Base-by-base conservation (phyloP, 2,113 vertebrate species). In the Meleagris gallopavo region DNA sequence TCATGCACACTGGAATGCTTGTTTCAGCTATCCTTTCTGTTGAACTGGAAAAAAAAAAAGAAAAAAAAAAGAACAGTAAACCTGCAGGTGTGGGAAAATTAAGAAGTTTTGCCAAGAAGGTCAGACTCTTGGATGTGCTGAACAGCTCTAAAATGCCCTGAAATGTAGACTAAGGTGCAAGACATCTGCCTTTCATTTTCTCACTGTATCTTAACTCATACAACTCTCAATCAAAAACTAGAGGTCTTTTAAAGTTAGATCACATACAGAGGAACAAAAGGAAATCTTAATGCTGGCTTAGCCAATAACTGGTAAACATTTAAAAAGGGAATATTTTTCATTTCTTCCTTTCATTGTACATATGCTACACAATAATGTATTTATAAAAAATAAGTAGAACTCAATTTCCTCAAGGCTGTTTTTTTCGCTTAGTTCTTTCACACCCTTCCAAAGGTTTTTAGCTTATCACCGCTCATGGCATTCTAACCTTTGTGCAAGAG, bases 351-450 rank as follows among this genome's bases (percentile, higher is more conserved):
- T 94, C 79, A 74, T 58, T 72, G 36, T 38, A 45, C 45, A 80
- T 83, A 50, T 54, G 36, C 16, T 80, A 76, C 30, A 81, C 46
- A 61, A 60, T 13, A 57, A 57, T 9, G 3, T 32, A n/a, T 75
- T 86, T 83, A 71, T 57, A 62, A 88, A 91, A 91, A 91, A 75
- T 45, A 79, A 14, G 1, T 48, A 60, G 45, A 73, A 80, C 60
- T 29, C 69, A 30, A 91, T 81, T 94, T 94, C 52, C 52, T 88
- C 52, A 22, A 46, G 38, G 14, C n/a, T 78, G 52, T 46, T 12
- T 64, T 95, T 95, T 81, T 21, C 67, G 40, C 38, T 86, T 92
- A 62, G 48, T 72, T 90, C 52, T 91, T 89, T 91, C 73, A 90
- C 82, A 45, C 30, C 46, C 13, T 95, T 45, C 41, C 38, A 80